These are phyloP conservation scores for Indicator indicator DNA, from an alignment of 2,113 vertebrate species.

Conservation along the genomic window DNA sequence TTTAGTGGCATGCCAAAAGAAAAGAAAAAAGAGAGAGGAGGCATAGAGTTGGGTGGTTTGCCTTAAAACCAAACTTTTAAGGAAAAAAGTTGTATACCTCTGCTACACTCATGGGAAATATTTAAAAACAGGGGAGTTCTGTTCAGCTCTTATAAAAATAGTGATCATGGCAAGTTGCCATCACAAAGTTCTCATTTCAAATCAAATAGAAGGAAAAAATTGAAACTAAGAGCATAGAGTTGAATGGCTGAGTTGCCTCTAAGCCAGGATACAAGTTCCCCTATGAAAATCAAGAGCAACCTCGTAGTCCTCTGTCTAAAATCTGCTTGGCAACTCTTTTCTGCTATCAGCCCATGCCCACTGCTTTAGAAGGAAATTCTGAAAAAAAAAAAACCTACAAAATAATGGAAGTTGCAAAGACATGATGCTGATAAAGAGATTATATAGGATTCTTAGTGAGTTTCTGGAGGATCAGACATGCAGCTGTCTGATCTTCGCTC, in stretches of 20 bases:
- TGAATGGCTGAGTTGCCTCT: not conserved
- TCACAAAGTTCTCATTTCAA: not conserved
- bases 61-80: not conserved
- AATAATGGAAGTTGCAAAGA: not conserved
- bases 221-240: not conserved
- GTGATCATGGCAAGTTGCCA: not conserved
- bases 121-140: not conserved
- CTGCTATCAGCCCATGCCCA: not conserved
- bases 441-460: not conserved
- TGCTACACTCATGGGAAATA: not conserved
- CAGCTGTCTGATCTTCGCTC: not conserved
- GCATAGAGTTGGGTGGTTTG: rapidly evolving
- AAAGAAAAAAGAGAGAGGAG: not conserved
- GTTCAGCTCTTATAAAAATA: not conserved
- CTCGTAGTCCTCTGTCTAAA: not conserved
- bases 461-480: not conserved
- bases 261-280: not conserved
- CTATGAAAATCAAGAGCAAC: not conserved
- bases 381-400: not conserved
- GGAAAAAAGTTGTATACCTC: not conserved
- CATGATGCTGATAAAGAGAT: not conserved
- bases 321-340: not conserved
- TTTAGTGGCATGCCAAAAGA: not conserved
- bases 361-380: not conserved
- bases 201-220: not conserved